A percentile compares a stretch with the other conserved stretches of the same genome.
Conservation (phyloP, 2,113 vertebrate genomes). For the Montifringilla adamsi region DNA sequence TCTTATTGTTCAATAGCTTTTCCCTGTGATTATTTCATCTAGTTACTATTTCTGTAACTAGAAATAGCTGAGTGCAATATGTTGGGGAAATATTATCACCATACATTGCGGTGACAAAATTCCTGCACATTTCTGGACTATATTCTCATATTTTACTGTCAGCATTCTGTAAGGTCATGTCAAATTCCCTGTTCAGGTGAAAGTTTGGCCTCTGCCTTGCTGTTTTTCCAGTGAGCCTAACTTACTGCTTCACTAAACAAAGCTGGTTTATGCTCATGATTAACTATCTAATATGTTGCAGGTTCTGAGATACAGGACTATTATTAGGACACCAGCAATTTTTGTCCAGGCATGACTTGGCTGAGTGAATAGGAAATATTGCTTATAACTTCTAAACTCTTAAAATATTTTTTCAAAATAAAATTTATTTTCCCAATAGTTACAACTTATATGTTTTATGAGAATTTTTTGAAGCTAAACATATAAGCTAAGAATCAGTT, state of each 20-base stretch:
- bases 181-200: neutral
- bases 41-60: neutral
- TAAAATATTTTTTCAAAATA: neutral
- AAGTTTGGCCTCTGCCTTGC: neutral
- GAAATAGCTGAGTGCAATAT: neutral
- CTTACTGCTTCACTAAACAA: neutral
- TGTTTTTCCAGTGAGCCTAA: neutral
- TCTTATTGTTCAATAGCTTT: neutral
- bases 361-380: neutral
- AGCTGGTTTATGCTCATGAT: neutral
- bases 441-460: neutral
- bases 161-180: neutral
- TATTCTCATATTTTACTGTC: neutral
- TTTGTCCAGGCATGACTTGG: neutral
- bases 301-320: neutral
- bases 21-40: neutral
- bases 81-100: neutral
- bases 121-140: neutral
- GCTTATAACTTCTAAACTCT: neutral
- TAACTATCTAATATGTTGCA: neutral
- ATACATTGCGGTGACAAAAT: neutral
- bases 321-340: neutral
- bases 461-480: neutral
- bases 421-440: neutral
- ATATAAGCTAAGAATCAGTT: neutral